Evolutionary conservation across 1,140 invertebrate species (phyloP).

Genomic region (Drosophila nikananu): DNA sequence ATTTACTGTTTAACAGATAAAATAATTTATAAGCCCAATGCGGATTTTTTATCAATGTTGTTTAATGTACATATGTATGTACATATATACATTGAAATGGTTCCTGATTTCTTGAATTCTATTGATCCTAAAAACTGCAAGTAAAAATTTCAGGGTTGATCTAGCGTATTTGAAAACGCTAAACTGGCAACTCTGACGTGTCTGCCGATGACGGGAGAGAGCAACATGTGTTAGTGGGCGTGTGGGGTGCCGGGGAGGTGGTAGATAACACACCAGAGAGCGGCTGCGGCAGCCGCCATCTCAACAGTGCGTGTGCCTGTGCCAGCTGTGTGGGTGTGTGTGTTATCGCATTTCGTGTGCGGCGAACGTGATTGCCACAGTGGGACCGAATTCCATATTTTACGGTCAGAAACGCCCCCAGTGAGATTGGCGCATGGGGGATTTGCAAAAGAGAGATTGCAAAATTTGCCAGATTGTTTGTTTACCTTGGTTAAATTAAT

Average conservation of each 20-base stretch:
- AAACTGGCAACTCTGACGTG: neutral
- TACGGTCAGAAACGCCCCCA: conserved; percentile 7
- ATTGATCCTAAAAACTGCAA: too few species aligned
- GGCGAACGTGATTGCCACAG: conserved; percentile 76
- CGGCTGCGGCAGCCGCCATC: conserved; percentile 24
- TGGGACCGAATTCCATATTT: conserved; percentile 21
- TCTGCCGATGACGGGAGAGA: conserved; percentile 7
- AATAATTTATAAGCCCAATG: too few species aligned
- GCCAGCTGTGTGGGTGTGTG: conserved; percentile 34
- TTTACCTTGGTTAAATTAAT: neutral
- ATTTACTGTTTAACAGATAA: neutral
- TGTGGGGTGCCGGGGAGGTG: conserved; percentile 11
- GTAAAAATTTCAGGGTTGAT: too few species aligned
- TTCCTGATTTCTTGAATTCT: too few species aligned
- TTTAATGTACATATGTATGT: too few species aligned
- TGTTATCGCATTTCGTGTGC: conserved; percentile 76
- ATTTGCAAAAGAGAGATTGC: neutral
- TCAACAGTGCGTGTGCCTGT: conserved; percentile 24
- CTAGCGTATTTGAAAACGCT: neutral
- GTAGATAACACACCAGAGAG: conserved; percentile 8
- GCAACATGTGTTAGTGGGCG: conserved; percentile 41
- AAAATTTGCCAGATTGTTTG: conserved; percentile 9
- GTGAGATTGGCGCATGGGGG: neutral
- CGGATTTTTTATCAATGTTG: too few species aligned
- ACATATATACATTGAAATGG: too few species aligned